Conservation (phyloP, 2,888 invertebrate species). For the Caenorhabditis macrosperma region DNA sequence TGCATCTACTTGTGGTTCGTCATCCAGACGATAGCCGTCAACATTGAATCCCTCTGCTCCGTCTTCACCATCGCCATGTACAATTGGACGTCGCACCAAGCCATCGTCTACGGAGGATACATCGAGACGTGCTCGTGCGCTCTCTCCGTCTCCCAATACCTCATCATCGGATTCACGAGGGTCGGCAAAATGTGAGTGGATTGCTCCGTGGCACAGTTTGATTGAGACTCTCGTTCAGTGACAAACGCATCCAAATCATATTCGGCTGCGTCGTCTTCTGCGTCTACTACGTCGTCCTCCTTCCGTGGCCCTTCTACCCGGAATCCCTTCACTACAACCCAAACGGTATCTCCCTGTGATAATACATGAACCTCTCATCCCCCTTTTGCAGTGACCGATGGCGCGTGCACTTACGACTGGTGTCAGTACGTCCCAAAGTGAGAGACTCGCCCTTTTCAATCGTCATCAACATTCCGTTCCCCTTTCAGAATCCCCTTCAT, state of each 20-base stretch:
- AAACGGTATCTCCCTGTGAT: slow-evolving; percentile 28
- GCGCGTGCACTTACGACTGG: slow-evolving; percentile 62
- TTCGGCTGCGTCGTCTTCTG: slow-evolving; percentile 59
- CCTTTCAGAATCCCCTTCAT: slow-evolving; percentile 50
- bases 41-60: slow-evolving; percentile 61
- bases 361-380: neutral
- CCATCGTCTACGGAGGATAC: slow-evolving; percentile 67
- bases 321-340: slow-evolving; percentile 53
- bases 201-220: neutral
- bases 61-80: slow-evolving; percentile 69
- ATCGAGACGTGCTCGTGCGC: slow-evolving; percentile 61
- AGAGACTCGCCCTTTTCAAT: slow-evolving; percentile 3
- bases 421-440: slow-evolving; percentile 58
- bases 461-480: slow-evolving; percentile 26
- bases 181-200: slow-evolving; percentile 58
- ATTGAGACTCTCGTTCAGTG: slow-evolving; percentile 38
- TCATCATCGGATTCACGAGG: slow-evolving; percentile 58
- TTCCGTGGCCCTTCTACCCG: slow-evolving; percentile 65
- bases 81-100: slow-evolving; percentile 67
- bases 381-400: slow-evolving; percentile 42
- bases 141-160: slow-evolving; percentile 53
- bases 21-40: slow-evolving; percentile 58
- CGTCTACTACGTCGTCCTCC: slow-evolving; percentile 55
- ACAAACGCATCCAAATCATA: slow-evolving; percentile 58
- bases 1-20: slow-evolving; percentile 66